Evolutionary conservation across 2,113 vertebrate genomes (phyloP).

Genomic region (Turdus rufiventris): DNA sequence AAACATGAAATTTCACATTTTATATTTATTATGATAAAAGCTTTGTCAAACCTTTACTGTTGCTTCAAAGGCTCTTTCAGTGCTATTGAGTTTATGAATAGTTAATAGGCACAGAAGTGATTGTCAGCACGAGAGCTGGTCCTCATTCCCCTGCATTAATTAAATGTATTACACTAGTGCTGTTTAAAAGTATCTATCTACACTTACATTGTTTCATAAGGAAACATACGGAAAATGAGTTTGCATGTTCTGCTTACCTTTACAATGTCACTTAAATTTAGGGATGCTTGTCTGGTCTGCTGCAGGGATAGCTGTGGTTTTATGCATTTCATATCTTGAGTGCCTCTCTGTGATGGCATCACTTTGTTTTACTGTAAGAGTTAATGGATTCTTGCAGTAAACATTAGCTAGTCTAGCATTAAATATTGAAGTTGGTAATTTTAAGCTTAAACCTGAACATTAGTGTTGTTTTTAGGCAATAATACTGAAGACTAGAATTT

Average conservation of each 20-base stretch:
- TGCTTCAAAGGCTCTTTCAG: conserved; percentile 4
- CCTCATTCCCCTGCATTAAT: not conserved
- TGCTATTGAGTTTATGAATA: conserved; percentile 14
- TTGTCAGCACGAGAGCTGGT: conserved; percentile 4
- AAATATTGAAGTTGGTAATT: not conserved
- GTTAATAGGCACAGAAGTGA: conserved; percentile 25
- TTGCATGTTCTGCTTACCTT: not conserved
- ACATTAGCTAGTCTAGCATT: not conserved
- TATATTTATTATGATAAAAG: conserved; percentile 10
- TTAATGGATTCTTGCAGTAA: not conserved
- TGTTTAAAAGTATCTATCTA: not conserved
- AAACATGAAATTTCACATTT: not conserved
- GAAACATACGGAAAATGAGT: not conserved
- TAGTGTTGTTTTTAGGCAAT: not conserved
- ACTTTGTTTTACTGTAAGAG: not conserved
- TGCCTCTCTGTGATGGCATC: not conserved
- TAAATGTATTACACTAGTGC: not conserved
- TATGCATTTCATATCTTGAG: not conserved
- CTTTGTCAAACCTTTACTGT: not conserved
- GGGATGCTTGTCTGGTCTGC: not conserved
- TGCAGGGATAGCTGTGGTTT: not conserved
- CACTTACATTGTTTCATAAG: not conserved
- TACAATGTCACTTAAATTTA: not conserved
- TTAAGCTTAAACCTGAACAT: not conserved
- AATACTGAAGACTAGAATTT: not conserved